These are phyloP conservation scores for Scleropages formosus DNA, from an alignment of 2,797 vertebrate genomes.

Conservation along the genomic window DNA sequence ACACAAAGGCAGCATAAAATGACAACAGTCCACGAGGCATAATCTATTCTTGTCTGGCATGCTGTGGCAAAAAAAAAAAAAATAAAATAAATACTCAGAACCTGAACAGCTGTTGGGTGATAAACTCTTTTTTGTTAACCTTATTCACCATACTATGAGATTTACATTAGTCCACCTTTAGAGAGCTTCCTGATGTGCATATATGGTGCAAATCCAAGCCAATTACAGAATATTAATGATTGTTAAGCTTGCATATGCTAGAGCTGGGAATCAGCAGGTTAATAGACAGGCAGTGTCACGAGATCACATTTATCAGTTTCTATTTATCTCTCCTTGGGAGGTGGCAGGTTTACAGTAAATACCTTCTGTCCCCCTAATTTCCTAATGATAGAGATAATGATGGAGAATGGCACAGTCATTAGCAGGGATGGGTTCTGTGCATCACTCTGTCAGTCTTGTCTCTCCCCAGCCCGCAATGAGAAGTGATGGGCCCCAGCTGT, in stretches of 20 bases:
- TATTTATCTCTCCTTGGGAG: constrained; percentile 99
- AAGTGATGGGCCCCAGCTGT: constrained; percentile 98
- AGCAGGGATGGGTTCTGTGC: constrained; percentile 93
- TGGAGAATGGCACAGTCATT: constrained; percentile 98
- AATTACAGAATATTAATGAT: constrained; percentile 94
- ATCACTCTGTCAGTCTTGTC: constrained; percentile 95
- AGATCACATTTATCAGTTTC: constrained; percentile 99
- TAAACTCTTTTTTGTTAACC: background rate
- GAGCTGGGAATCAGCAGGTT: constrained; percentile 94
- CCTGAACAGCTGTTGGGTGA: background rate
- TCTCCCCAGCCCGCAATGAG: constrained; percentile 87
- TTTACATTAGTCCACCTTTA: constrained; percentile 15
- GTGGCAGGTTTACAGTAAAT: constrained; percentile 99
- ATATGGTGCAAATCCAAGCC: constrained; percentile 54
- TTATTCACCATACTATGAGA: constrained; percentile 7
- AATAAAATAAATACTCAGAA: background rate
- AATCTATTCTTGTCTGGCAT: no score
- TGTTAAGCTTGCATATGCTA: constrained; percentile 86
- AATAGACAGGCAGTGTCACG: constrained; percentile 90
- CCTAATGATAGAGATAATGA: constrained; percentile 99
- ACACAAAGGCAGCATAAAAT: no score
- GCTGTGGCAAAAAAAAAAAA: background rate
- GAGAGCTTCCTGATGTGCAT: constrained; percentile 33
- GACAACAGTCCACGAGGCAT: no score
- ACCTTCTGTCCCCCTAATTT: constrained; percentile 99